Conservation (phyloP, 2,113 vertebrate species). For the Platysternon megacephalum region DNA sequence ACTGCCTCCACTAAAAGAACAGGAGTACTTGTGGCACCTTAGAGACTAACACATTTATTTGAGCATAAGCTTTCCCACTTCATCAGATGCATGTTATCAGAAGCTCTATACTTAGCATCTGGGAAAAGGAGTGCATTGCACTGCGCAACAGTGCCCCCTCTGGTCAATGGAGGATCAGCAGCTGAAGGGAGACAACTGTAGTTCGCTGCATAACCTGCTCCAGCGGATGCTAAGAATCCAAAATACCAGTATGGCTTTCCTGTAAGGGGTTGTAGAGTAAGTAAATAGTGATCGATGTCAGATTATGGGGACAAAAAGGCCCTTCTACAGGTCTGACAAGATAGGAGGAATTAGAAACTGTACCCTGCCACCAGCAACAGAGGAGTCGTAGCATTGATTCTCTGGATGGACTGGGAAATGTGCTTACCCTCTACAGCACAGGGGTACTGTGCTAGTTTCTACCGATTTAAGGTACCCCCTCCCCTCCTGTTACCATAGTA, state of each 20-base stretch:
- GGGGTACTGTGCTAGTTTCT: not conserved
- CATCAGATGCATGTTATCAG: too few relatives aligned
- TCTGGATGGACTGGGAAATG: not conserved
- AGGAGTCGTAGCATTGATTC: not conserved
- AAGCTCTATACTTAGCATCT: too few relatives aligned
- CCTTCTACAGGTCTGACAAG: not conserved
- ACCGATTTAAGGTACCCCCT: not conserved
- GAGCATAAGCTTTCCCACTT: too few relatives aligned
- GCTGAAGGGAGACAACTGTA: not conserved
- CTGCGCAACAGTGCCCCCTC: not conserved
- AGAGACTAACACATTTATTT: too few relatives aligned
- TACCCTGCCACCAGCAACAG: not conserved
- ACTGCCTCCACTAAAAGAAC: too few relatives aligned
- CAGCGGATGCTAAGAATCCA: not conserved
- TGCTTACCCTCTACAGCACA: not conserved
- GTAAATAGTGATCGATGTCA: not conserved
- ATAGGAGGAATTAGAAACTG: not conserved
- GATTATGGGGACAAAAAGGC: not conserved
- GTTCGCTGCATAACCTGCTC: not conserved
- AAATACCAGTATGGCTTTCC: slow-evolving; percentile 4
- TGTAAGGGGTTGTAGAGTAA: not conserved
- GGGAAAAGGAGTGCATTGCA: not conserved
- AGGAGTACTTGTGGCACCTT: too few relatives aligned
- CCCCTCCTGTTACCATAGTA: not conserved
- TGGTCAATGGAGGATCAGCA: not conserved